Percentiles rank a stretch among this genome's conserved stretches.
These are phyloP conservation scores for Boleophthalmus pectinirostris DNA, from an alignment of 2,113 vertebrate species.

Conservation along the genomic window DNA sequence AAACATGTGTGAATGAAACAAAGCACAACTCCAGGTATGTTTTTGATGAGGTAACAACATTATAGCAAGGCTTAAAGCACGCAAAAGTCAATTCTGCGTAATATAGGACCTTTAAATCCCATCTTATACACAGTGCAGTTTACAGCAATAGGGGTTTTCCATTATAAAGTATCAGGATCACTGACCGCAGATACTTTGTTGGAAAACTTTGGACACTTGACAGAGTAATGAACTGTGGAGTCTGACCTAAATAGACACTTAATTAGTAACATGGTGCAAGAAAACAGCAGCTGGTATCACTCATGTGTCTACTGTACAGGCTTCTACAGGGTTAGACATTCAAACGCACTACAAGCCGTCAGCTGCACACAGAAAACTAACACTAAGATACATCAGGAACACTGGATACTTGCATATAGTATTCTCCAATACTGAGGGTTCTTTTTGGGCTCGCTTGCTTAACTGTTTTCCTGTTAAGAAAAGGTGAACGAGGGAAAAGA, in stretches of 20 bases:
- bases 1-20: too few relatives aligned
- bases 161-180: background rate
- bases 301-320: constrained; percentile 5
- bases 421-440: constrained; percentile 85
- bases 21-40: too few relatives aligned
- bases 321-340: constrained; percentile 46
- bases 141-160: background rate
- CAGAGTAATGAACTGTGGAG: background rate
- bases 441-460: constrained; percentile 92
- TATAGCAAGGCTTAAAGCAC: too few relatives aligned
- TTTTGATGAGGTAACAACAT: too few relatives aligned
- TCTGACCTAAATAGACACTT: constrained; percentile 23
- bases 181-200: background rate
- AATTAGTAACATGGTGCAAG: constrained; percentile 35
- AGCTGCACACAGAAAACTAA: constrained; percentile 57
- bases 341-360: constrained; percentile 56
- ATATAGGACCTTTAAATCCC: background rate
- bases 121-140: background rate
- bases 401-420: constrained; percentile 90
- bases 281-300: constrained; percentile 11
- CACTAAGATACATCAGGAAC: constrained; percentile 55
- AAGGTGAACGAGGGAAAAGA: constrained; percentile 76
- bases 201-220: background rate
- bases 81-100: too few relatives aligned
- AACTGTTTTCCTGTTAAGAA: constrained; percentile 89